Evolutionary conservation across 2,113 vertebrate genomes (phyloP).

Genomic region (Protobothrops mucrosquamatus): DNA sequence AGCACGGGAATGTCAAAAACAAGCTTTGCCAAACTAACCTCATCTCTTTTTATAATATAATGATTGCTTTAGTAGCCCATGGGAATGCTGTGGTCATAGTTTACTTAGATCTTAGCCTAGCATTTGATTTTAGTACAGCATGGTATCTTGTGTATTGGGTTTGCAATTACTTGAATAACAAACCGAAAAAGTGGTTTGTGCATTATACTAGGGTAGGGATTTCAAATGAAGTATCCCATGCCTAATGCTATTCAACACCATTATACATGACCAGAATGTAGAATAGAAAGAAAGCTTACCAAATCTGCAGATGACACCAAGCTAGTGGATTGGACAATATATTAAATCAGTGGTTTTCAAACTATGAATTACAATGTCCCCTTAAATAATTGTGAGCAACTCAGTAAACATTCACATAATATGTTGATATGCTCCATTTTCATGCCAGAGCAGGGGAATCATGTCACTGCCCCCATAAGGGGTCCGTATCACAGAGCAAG

Average conservation of each 20-base stretch:
- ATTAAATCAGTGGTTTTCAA: background rate
- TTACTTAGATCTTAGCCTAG: background rate
- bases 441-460: background rate
- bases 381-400: background rate
- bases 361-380: background rate
- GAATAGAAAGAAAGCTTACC: background rate
- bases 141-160: background rate
- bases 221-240: background rate
- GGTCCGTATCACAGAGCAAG: background rate
- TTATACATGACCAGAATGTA: background rate
- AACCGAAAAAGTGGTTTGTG: background rate
- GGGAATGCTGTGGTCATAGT: background rate
- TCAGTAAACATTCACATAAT: background rate
- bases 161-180: background rate
- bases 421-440: background rate
- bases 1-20: background rate
- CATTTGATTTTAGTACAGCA: background rate
- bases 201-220: background rate
- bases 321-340: background rate
- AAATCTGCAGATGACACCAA: background rate
- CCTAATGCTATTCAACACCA: background rate
- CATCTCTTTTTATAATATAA: background rate
- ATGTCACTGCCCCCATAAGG: background rate
- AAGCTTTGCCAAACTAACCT: background rate
- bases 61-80: background rate